Evolutionary conservation across 2,888 invertebrate genomes (phyloP), one percentile per base, ranked within the genome.

Genomic region (Hesperia comma): DNA sequence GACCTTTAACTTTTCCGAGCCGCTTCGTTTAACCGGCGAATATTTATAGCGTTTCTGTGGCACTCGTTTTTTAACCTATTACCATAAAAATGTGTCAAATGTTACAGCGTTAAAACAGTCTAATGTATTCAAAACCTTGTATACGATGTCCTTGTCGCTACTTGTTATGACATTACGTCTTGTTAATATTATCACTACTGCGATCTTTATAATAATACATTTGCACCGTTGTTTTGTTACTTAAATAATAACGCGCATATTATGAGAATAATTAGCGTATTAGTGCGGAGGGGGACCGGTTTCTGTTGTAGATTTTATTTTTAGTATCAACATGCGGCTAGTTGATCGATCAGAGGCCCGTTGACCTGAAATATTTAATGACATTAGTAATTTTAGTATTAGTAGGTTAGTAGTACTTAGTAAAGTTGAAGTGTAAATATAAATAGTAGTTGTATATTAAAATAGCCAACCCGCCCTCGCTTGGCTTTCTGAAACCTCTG

Each of bases 361-460:
- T 46, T 63, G 62, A 63, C 62, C 62, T 55, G 33, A 55, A 55
- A 46, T n/a, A n/a, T n/a, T n/a, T n/a, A n/a, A n/a, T n/a, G n/a
- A n/a, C n/a, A n/a, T n/a, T n/a, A n/a, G n/a, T n/a, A n/a, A n/a
- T n/a, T n/a, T n/a, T n/a, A n/a, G n/a, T n/a, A n/a, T n/a, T n/a
- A n/a, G n/a, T n/a, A n/a, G n/a, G n/a, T n/a, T n/a, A n/a, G n/a
- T n/a, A n/a, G n/a, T n/a, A n/a, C n/a, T n/a, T n/a, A n/a, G n/a
- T n/a, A n/a, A n/a, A n/a, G n/a, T n/a, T n/a, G n/a, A n/a, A n/a
- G n/a, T n/a, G n/a, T n/a, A n/a, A n/a, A n/a, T 19, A n/a, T 46
- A 3, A 8, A 41, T 41, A 41, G 10, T 41, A 41, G 41, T 4
- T 41, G 5, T 14, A 41, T 41, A 46, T 26, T 26, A 26, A 26